Base-by-base conservation (phyloP, 1,140 invertebrate genomes). In the Lineus longissimus region DNA sequence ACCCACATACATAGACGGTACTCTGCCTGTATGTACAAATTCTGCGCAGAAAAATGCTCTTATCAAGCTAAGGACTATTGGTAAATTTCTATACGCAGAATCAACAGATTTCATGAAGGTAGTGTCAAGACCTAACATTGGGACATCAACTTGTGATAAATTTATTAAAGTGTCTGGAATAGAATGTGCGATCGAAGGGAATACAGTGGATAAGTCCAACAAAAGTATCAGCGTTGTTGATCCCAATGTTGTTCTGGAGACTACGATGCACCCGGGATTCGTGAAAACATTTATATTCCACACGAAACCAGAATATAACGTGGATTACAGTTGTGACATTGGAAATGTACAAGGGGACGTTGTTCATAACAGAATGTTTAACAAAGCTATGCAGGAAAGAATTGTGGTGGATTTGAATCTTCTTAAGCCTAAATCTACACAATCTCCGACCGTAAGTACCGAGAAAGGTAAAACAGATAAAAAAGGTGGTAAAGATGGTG, bases 311-410 rank as follows among this genome's bases (percentile, higher is more conserved):
- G 47, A 51, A 7, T 51, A 51, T 51, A 7, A 7, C n/a, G 47
- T 51, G 47, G 47, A 51, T n/a, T 51, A 7, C n/a, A 51, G 47
- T 27, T 51, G 47, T 51, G 47, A 51, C 25, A n/a, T 51, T 51
- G 47, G 47, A 51, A n/a, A 19, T 4, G 47, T 51, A 51, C 6
- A 51, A n/a, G 47, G 47, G 19, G n/a, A 51, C 25, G n/a, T 51
- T 51, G 47, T n/a, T 7, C 47, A 51, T 51, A 51, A n/a, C n/a
- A n/a, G 6, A 7, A 51, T 7, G n/a, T 51, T 51, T 27, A 51
- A 51, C n/a, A 51, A 51, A 7, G 47, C 47, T n/a, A 51, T 51
- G n/a, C 47, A 51, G n/a, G 47, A 51, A n/a, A 6, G n/a, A 27
- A 51, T 51, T 6, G 4, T 51, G n/a, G 47, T n/a, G 6, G n/a